Evolutionary conservation across 1,140 invertebrate species (phyloP), one percentile per base, ranked within the genome.

Genomic region (Papilio xuthus): DNA sequence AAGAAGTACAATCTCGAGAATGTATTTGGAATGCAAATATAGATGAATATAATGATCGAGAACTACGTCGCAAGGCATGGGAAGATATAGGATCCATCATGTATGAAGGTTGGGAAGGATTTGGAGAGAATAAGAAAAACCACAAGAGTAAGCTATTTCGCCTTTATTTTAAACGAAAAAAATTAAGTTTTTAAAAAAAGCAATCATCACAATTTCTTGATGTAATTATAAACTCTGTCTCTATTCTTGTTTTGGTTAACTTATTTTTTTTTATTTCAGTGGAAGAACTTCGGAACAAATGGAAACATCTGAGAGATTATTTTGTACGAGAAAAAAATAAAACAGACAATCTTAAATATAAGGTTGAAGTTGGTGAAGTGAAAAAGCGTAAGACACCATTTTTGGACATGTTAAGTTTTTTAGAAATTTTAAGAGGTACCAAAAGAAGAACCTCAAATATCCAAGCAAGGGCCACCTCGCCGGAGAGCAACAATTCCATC

Each of bases 311-410:
- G 15, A 53, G 15, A 53, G 50, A 53, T 53, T 53, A 20, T 53
- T 53, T 53, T 12, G 50, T 53, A n/a, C 50, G 50, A 53, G 50
- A 53, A 53, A 53, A 53, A 53, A 53, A 53, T 53, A 53, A 53
- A 18, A n/a, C 4, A 7, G 15, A 53, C 1, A 53, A 53, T 7
- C n/a, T 18, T 18, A 53, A n/a, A 53, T 4, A 37, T 7, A 7
- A 37, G 32, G 18, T 2, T 7, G 50, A 9, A 53, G 15, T 15
- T n/a, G 18, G 18, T 6, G 50, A 18, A 53, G 6, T n/a, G 15
- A 53, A 53, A 10, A 53, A 53, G 18, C 50, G 15, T 7, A 53
- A 7, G 8, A n/a, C 50, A n/a, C 50, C 50, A 53, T 53, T 53
- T n/a, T 53, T 53, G n/a, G 50, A 53, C n/a, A 53, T 53, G 50